Conservation (phyloP, 2,113 vertebrate species). For the Brienomyrus brachyistius region DNA sequence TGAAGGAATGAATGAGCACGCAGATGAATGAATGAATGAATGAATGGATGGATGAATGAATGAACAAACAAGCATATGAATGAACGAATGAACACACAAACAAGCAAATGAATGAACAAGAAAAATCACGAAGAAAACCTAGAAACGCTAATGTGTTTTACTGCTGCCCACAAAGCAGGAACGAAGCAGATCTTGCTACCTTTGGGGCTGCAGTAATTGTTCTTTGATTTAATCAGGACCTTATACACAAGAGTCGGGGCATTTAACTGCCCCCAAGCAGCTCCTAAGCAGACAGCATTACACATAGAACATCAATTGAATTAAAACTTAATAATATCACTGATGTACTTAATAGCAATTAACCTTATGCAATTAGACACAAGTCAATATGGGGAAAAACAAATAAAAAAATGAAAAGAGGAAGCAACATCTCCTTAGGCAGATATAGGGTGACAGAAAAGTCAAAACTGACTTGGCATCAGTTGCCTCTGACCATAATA, state of each 20-base stretch:
- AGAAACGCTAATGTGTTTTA: background rate
- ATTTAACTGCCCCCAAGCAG: background rate
- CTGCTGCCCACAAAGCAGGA: background rate
- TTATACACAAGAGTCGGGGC: background rate
- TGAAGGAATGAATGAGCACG: too few relatives aligned
- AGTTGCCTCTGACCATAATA: background rate
- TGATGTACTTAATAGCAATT: background rate
- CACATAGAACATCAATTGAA: background rate
- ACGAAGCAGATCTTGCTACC: background rate
- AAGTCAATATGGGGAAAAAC: background rate
- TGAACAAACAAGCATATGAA: too few relatives aligned
- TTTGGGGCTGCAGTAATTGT: background rate
- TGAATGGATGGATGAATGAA: too few relatives aligned
- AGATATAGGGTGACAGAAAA: background rate
- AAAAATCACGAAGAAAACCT: background rate
- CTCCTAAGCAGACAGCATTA: background rate
- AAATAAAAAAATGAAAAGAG: background rate
- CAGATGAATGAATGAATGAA: too few relatives aligned
- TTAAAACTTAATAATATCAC: constrained; percentile 6
- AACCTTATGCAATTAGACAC: background rate
- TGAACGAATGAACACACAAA: background rate
- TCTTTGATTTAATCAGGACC: background rate
- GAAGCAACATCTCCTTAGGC: background rate
- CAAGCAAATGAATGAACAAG: background rate
- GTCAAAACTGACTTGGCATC: background rate